A percentile compares a stretch with the other conserved stretches of the same genome.
Evolutionary conservation across 2,113 vertebrate genomes (phyloP).

Genomic region (Vicugna pacos): DNA sequence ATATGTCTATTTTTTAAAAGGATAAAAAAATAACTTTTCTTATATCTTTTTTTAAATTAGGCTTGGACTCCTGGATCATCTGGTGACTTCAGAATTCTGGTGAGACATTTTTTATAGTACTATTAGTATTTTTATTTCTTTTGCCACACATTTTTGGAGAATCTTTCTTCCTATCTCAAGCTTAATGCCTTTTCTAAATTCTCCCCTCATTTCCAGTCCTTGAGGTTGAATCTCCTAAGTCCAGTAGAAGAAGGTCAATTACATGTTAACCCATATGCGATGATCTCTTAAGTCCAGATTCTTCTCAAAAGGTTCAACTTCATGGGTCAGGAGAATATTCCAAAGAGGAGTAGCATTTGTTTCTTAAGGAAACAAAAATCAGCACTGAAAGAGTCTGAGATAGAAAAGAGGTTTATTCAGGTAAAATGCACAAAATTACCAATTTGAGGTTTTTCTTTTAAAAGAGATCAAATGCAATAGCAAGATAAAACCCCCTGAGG

Average conservation of each 20-base stretch:
- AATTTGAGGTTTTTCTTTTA: neutral
- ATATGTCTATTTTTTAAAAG: neutral
- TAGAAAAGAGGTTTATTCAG: neutral
- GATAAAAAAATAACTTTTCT: neutral
- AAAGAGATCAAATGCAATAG: neutral
- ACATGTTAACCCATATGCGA: neutral
- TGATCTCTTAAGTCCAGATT: neutral
- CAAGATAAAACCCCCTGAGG: neutral
- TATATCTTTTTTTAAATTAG: constrained; percentile 9
- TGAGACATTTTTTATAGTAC: neutral
- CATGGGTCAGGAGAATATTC: neutral
- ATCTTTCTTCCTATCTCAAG: neutral
- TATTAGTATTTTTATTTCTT: neutral
- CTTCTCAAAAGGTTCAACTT: neutral
- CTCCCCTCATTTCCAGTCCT: neutral
- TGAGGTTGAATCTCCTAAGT: neutral
- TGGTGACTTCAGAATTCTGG: constrained; percentile 66
- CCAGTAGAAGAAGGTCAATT: neutral
- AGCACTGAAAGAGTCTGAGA: neutral
- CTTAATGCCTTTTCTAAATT: neutral
- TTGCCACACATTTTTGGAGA: neutral
- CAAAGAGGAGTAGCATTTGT: neutral
- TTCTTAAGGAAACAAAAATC: neutral
- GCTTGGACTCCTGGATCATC: constrained; percentile 71
- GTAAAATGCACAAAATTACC: neutral